These are phyloP conservation scores for Sciaenops ocellatus DNA, from an alignment of 2,797 vertebrate genomes.

Conservation along the genomic window DNA sequence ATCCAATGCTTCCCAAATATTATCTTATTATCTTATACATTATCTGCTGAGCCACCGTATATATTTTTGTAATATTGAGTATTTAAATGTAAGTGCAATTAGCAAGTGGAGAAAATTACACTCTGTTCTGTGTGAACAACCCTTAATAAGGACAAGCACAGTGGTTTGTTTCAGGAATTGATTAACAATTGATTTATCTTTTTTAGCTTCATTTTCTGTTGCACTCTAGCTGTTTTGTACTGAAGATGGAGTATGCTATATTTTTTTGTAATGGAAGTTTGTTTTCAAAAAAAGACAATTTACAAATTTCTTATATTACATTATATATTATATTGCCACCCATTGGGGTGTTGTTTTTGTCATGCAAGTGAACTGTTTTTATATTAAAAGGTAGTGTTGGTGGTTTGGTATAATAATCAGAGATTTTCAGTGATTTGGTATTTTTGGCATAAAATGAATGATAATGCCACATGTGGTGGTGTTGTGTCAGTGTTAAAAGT, in stretches of 20 bases:
- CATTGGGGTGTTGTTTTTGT: neutral
- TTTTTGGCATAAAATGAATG: neutral
- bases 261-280: neutral
- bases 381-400: neutral
- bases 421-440: neutral
- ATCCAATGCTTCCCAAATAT: neutral
- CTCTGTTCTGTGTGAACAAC: too few species aligned
- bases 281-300: neutral
- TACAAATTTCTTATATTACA: neutral
- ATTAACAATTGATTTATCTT: neutral
- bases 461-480: neutral
- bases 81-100: neutral
- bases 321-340: too few species aligned
- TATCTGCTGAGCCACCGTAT: neutral
- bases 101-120: neutral
- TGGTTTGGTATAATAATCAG: neutral
- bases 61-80: neutral
- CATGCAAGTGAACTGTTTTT: neutral
- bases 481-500: conserved; percentile 5
- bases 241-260: neutral
- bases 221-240: neutral
- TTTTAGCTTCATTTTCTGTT: neutral
- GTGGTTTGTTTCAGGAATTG: neutral
- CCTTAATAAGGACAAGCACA: neutral
- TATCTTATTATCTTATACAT: too few species aligned